phyloP scores from a whole-genome alignment of 2,888 invertebrate genomes.

The Ectemnius cavifrons region DNA sequence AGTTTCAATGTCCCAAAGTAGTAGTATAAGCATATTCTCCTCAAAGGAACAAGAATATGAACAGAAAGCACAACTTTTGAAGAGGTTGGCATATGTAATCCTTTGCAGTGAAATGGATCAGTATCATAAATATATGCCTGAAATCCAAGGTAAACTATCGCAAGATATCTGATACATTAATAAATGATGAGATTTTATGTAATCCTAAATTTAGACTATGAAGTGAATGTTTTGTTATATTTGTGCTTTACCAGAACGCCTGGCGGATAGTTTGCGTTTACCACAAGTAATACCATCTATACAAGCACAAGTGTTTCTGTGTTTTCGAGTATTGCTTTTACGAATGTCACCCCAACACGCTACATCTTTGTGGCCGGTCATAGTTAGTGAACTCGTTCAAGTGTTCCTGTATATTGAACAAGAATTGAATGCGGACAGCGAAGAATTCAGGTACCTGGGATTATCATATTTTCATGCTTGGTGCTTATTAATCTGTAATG shows the following conservation, averaged over 20 bases:
- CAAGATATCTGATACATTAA: background rate
- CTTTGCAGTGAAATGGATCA: constrained; percentile 93
- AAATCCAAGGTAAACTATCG: constrained; percentile 86
- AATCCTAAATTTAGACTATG: constrained; percentile 6
- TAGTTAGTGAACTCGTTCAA: constrained; percentile 94
- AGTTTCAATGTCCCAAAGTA: constrained; percentile 88
- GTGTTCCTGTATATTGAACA: constrained; percentile 92
- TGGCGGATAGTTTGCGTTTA: constrained; percentile 89
- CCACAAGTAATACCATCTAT: constrained; percentile 86
- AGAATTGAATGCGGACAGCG: constrained; percentile 86
- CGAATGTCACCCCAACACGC: constrained; percentile 91
- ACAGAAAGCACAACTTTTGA: constrained; percentile 88
- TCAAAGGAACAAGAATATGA: constrained; percentile 92
- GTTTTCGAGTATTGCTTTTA: constrained; percentile 91
- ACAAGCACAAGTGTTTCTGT: constrained; percentile 91
- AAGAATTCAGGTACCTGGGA: constrained; percentile 84
- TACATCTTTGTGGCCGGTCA: constrained; percentile 93
- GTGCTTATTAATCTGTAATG: constrained; percentile 30
- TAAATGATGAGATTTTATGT: background rate
- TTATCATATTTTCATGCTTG: constrained; percentile 4
- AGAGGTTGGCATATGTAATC: constrained; percentile 90
- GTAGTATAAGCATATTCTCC: constrained; percentile 88
- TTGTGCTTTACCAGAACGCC: constrained; percentile 82
- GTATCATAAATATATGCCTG: constrained; percentile 92
- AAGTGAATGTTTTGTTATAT: background rate